Evolutionary conservation across 2,113 vertebrate species (phyloP), one percentile per base, ranked within the genome.

Genomic region (Tympanuchus pallidicinctus): DNA sequence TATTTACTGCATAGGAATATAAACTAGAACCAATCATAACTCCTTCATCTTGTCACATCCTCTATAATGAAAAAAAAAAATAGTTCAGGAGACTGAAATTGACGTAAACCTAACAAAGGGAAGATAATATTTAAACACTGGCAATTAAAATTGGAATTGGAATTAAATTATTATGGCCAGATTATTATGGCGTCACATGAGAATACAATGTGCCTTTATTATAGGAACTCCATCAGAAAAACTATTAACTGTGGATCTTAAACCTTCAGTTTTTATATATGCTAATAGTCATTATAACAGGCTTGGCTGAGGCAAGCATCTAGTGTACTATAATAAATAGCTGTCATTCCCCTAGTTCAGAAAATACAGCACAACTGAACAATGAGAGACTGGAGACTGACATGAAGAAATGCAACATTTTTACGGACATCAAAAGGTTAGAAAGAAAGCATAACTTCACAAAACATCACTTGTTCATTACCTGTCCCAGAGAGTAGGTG

Each of bases 401-500:
- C 24, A 2, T 21, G 56, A 67, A 83, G 79, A 89, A 93, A 94
- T 50, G 79, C 92, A 90, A 96, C 95, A 94, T 86, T 92, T 88
- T 82, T 66, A 96, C 0, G 0, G 89, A 97, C 79, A 96, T 78
- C 76, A 90, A 88, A 94, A 96, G 94, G 71, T 95, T 86, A 92
- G 87, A 96, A 97, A 90, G 94, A 93, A 97, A 94, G 83, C 94
- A 95, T 80, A 93, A 97, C 82, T 96, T 92, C 67, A 96, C 82
- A 97, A 94, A 97, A 96, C 81, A 97, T 95, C 72, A 92, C 95
- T 96, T 97, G 83, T 91, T 94, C 95, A 78, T 98, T 98, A 98
- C 98, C 98, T 98, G 98, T 98, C 98, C 98, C 98, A 98, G 97
- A 98, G 96, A 81, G 96, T 97, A 97, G 98, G 97, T 93, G 97